phyloP scores from a whole-genome alignment of 2,797 vertebrate genomes.

The Coccyzus lansbergi region DNA sequence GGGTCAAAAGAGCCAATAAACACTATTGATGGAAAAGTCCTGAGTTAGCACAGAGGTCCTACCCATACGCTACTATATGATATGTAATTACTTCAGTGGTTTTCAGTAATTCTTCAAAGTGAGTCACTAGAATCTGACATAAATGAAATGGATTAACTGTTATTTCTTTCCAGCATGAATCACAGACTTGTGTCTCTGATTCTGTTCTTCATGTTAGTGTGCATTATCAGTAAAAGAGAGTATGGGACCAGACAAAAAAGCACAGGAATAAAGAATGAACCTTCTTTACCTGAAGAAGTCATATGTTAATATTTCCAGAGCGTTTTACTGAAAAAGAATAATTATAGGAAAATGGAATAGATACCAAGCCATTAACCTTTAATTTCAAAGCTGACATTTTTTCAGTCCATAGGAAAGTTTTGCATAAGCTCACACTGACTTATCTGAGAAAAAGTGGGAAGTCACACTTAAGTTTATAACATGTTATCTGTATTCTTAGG shows the following conservation, averaged over 20 bases:
- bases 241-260: neutral
- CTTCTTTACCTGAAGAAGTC: neutral
- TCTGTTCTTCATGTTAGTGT: neutral
- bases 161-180: neutral
- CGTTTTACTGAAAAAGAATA: neutral
- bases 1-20: neutral
- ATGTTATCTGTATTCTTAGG: neutral
- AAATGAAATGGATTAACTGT: neutral
- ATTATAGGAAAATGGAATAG: neutral
- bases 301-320: neutral
- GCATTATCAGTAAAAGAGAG: neutral
- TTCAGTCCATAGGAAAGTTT: conserved; percentile 5
- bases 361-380: neutral
- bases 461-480: neutral
- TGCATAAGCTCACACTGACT: neutral
- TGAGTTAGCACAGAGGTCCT: neutral
- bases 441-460: neutral
- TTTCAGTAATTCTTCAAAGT: neutral
- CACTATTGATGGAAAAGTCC: neutral
- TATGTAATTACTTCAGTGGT: neutral
- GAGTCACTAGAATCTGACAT: neutral
- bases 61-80: neutral
- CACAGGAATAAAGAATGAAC: neutral
- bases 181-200: neutral
- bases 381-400: neutral